These are phyloP conservation scores for Drosophila orena DNA, from an alignment of 1,140 invertebrate species.

Conservation along the genomic window DNA sequence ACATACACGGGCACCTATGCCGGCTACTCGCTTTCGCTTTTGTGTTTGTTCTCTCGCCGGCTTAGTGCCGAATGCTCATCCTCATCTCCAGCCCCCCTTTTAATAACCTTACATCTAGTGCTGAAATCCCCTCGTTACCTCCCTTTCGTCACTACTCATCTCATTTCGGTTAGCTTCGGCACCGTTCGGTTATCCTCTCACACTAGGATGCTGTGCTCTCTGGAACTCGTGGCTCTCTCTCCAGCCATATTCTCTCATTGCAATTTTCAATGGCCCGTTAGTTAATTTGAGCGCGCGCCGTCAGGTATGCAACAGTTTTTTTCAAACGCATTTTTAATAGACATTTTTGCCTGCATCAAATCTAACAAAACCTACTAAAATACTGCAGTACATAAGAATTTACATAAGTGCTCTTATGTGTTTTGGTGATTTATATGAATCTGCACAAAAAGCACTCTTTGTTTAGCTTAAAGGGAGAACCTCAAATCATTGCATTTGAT, in stretches of 20 bases:
- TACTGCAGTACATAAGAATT: slow-evolving; percentile 30
- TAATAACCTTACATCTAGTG: slow-evolving; percentile 1
- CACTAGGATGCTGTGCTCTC: slow-evolving; percentile 27
- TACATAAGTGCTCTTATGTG: slow-evolving; percentile 25
- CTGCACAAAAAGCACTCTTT: slow-evolving; percentile 21
- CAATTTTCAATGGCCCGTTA: slow-evolving; percentile 28
- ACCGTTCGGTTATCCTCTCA: slow-evolving; percentile 13
- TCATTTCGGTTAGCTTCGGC: not conserved
- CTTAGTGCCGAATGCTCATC: slow-evolving; percentile 26
- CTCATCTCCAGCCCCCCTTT: not conserved
- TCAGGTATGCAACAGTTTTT: slow-evolving; percentile 80
- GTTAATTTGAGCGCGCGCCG: slow-evolving; percentile 68
- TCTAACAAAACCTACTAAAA: slow-evolving; percentile 73
- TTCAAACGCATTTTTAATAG: slow-evolving; percentile 69
- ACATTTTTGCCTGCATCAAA: slow-evolving; percentile 48
- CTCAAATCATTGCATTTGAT: slow-evolving; percentile 31
- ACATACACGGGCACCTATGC: slow-evolving; percentile 20
- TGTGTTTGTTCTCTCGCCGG: slow-evolving; percentile 67
- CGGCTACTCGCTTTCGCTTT: slow-evolving; percentile 76
- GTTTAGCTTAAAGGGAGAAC: slow-evolving; percentile 37
- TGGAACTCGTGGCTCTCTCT: not conserved
- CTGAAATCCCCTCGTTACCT: not conserved
- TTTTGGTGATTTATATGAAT: slow-evolving; percentile 21
- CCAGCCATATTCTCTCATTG: slow-evolving; percentile 2
- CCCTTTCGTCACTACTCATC: not conserved